A percentile compares a stretch with the other conserved stretches of the same genome.
Conservation (phyloP, 2,113 vertebrate genomes). For the Chaetura pelagica region DNA sequence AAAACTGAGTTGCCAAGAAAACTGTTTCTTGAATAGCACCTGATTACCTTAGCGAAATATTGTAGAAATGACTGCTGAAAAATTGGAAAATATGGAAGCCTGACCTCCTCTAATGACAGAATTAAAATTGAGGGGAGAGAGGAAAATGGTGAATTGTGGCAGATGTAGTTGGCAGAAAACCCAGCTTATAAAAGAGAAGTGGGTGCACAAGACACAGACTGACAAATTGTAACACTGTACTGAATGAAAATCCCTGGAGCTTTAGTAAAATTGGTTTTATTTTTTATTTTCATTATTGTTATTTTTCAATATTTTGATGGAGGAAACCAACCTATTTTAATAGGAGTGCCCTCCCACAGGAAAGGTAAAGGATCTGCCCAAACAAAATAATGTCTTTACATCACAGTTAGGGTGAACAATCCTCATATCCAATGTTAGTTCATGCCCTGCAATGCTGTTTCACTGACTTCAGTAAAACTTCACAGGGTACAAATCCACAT, state of each 20-base stretch:
- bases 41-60: not conserved
- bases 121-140: not conserved
- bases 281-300: not conserved
- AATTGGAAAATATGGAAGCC: not conserved
- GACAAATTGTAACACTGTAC: not conserved
- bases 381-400: not conserved
- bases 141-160: not conserved
- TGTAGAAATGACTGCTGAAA: constrained; percentile 16
- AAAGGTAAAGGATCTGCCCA: not conserved
- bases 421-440: not conserved
- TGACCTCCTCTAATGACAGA: not conserved
- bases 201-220: not conserved
- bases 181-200: not conserved
- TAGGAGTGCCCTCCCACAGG: not conserved
- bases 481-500: not conserved
- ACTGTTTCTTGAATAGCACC: not conserved
- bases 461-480: not conserved
- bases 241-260: not conserved
- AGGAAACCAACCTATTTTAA: not conserved
- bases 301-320: not conserved
- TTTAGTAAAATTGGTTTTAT: not conserved
- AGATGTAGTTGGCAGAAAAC: not conserved
- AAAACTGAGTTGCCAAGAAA: not conserved
- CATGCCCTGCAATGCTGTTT: not conserved
- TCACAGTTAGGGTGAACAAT: not conserved